phyloP scores from a whole-genome alignment of 1,140 invertebrate genomes.

The Lepidurus arcticus region DNA sequence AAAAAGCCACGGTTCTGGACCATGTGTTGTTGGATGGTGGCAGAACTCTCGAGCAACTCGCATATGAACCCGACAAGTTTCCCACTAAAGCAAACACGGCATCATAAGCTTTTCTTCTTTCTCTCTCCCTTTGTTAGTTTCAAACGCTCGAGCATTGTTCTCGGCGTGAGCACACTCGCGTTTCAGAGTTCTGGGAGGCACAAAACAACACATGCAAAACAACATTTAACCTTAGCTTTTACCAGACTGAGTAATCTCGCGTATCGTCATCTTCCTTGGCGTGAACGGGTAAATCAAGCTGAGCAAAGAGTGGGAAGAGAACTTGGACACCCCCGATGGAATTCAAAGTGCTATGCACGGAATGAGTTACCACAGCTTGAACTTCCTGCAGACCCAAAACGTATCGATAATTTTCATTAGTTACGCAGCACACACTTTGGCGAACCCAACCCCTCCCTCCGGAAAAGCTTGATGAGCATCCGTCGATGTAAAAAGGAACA shows the following conservation, averaged over 20 bases:
- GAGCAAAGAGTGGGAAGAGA: conserved; percentile 94
- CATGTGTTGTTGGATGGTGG: conserved; percentile 97
- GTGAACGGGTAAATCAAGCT: conserved; percentile 84
- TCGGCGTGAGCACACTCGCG: background rate
- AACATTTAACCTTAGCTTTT: conserved; percentile 29
- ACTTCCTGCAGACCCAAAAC: conserved; percentile 68
- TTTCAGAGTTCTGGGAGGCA: background rate
- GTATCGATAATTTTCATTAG: background rate
- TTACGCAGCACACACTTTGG: no score
- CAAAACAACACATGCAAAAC: background rate
- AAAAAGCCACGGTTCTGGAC: conserved; percentile 96
- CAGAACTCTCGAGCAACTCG: conserved; percentile 91
- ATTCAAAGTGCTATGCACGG: conserved; percentile 97
- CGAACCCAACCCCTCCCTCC: no score
- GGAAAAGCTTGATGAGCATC: background rate
- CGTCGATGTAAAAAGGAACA: background rate
- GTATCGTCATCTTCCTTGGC: conserved; percentile 7
- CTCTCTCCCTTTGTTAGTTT: conserved; percentile 8
- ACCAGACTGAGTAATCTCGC: conserved; percentile 42
- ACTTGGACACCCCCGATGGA: conserved; percentile 99
- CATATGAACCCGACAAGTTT: conserved; percentile 95
- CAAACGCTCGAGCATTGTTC: conserved; percentile 25
- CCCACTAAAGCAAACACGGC: conserved; percentile 61
- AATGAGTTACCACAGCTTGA: conserved; percentile 97
- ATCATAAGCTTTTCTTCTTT: conserved; percentile 24